These are phyloP conservation scores for Parthenolecanium corni DNA, from an alignment of 2,888 invertebrate species.

Conservation along the genomic window DNA sequence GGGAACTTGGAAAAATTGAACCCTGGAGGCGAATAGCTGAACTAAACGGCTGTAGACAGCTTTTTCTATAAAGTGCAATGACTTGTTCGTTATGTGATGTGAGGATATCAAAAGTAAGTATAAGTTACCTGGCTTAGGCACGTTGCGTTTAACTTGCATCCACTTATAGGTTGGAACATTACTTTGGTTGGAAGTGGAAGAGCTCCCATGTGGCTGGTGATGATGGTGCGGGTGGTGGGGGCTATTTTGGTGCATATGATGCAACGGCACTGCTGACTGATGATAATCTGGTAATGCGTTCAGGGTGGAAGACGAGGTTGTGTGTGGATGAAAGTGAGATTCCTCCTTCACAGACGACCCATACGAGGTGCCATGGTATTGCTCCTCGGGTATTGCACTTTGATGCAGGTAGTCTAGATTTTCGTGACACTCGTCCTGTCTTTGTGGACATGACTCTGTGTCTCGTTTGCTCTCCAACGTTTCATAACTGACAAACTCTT, in stretches of 20 bases:
- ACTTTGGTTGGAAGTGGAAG: slow-evolving; percentile 15
- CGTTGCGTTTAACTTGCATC: slow-evolving; percentile 98
- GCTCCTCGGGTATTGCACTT: slow-evolving; percentile 18
- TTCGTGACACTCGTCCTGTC: slow-evolving; percentile 4
- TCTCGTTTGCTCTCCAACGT: slow-evolving; percentile 17
- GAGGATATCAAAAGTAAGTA: no score
- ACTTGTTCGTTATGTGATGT: no score
- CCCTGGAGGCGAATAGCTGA: no score
- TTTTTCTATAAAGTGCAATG: no score
- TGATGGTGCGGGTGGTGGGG: slow-evolving; percentile 40
- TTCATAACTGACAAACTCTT: slow-evolving; percentile 37
- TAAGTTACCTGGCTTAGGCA: slow-evolving; percentile 76
- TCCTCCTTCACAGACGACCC: slow-evolving; percentile 14
- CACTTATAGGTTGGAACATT: slow-evolving; percentile 88
- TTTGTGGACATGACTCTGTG: slow-evolving; percentile 38
- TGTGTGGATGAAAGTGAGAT: slow-evolving; percentile 15
- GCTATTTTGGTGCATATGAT: slow-evolving; percentile 36
- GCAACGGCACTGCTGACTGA: slow-evolving; percentile 38
- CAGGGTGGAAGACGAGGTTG: slow-evolving; percentile 13
- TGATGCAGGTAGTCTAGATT: slow-evolving; percentile 18
- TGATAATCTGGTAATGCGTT: slow-evolving; percentile 32
- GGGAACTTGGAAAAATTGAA: no score
- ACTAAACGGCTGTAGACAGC: no score
- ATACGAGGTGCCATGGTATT: slow-evolving; percentile 7
- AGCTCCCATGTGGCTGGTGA: slow-evolving; percentile 27